These are phyloP conservation scores for Acrocephalus scirpaceus DNA, from an alignment of 2,797 vertebrate species.

Conservation along the genomic window DNA sequence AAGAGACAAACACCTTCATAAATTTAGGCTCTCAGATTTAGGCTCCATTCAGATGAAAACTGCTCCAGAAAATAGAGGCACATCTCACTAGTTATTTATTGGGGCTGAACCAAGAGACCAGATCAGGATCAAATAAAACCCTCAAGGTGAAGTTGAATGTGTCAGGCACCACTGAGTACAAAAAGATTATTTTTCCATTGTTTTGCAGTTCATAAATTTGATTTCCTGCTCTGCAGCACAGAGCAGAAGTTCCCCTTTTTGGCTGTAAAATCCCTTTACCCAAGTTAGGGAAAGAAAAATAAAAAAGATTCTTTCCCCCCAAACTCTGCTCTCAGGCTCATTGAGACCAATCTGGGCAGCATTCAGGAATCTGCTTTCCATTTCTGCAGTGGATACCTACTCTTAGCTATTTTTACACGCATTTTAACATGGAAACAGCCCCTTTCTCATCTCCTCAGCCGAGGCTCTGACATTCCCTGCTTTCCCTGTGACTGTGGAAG, in stretches of 20 bases:
- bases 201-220: background rate
- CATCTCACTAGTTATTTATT: background rate
- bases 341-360: background rate
- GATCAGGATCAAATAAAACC: background rate
- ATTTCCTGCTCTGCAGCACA: background rate
- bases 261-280: background rate
- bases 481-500: background rate
- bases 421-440: background rate
- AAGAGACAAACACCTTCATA: background rate
- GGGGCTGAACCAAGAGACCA: background rate
- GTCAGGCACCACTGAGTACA: background rate
- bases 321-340: background rate
- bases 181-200: background rate
- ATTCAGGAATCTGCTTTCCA: background rate
- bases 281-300: background rate
- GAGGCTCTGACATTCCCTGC: background rate
- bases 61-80: background rate
- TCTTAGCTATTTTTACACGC: background rate
- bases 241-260: background rate
- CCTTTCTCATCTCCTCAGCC: background rate
- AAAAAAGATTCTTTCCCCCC: accelerated
- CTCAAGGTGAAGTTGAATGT: background rate
- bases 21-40: background rate
- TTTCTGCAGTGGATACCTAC: background rate
- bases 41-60: background rate